Evolutionary conservation across 1,140 invertebrate species (phyloP), one percentile per base, ranked within the genome.

Genomic region (Diachasma alloeum): DNA sequence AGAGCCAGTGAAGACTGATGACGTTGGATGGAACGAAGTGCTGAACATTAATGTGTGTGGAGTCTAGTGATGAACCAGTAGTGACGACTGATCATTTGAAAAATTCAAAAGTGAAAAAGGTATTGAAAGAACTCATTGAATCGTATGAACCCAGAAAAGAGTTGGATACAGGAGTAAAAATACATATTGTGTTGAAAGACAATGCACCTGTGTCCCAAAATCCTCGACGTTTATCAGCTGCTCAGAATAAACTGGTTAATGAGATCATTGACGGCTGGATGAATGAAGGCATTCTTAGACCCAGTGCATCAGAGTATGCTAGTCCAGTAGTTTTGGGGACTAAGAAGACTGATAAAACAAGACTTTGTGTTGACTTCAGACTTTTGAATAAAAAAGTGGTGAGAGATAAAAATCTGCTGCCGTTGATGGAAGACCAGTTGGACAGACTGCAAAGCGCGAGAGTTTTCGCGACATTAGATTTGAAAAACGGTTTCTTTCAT

Each of bases 301-400:
- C 77, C 17, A 81, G 78, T 72, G 67, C 76, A 19, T 83, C 83
- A 19, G 75, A 83, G 44, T 86, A 77, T 75, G 80, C 78, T 10
- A 83, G 83, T 31, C 79, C 82, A 56, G 79, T 84, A 13, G 76
- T 82, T 11, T 70, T 84, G 13, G 84, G 83, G 10, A 74, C 39
- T 37, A 84, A 86, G 59, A 85, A 86, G 70, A 80, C 77, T 19
- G 81, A 78, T n/a, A 69, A 80, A 13, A 17, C 73, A 0, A 63
- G 84, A 36, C 42, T 68, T 2, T 66, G 63, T 66, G 63, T 66
- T 36, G 63, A 66, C 24, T 36, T 36, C 63, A 66, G 63, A 66
- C 17, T 31, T 31, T 69, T 75, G 26, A 75, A 75, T n/a, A 69
- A 68, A 48, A 75, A 68, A n/a, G 67, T 69, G 22, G 26, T 74